Base-by-base conservation (phyloP, 2,797 vertebrate genomes). In the Brotula barbata region DNA sequence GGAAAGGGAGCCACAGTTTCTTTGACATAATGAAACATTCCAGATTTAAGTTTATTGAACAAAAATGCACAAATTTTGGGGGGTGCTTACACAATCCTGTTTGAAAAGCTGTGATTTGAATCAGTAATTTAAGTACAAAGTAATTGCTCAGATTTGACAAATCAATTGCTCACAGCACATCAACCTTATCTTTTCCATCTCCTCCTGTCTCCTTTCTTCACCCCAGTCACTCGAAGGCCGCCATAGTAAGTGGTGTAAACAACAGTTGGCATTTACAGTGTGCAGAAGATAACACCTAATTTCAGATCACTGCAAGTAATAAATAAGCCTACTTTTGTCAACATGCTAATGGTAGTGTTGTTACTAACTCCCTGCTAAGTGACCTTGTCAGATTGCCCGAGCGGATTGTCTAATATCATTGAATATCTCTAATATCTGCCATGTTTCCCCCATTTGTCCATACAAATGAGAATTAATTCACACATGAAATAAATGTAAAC, bases 231-330 rank as follows among this genome's bases (percentile, higher is more conserved):
- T 51, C 58, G 15, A 7, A 68, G 34, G 28, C 14, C 53, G 3
- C 49, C 28, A 33, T 23, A 43, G 13, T 45, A 33, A 16, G 23
- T 19, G 12, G 20, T 64, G 45, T 47, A 68, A 40, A 73, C 55
- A 63, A 49, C 31, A 42, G 2, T 53, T 60, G 43, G n/a, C 8
- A 46, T 45, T 36, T 51, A 43, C 22, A 22, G 20, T 25, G 23
- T 55, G 39, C 49, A 23, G 22, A 16, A 43, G 57, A 57, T 59
- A 3, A 42, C 9, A 23, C 20, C 33, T 22, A 25, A 8, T 39
- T 43, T 7, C 41, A 58, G 41, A 13, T 47, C 20, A 50, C 23
- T 37, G 40, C 45, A 53, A 42, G 59, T 49, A 65, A 64, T 58
- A 46, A 46, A 31, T 31, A 19, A 50, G 21, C 14, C 11, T 2